phyloP scores from a whole-genome alignment of 1,140 invertebrate species.

The Caligus rogercresseyi region DNA sequence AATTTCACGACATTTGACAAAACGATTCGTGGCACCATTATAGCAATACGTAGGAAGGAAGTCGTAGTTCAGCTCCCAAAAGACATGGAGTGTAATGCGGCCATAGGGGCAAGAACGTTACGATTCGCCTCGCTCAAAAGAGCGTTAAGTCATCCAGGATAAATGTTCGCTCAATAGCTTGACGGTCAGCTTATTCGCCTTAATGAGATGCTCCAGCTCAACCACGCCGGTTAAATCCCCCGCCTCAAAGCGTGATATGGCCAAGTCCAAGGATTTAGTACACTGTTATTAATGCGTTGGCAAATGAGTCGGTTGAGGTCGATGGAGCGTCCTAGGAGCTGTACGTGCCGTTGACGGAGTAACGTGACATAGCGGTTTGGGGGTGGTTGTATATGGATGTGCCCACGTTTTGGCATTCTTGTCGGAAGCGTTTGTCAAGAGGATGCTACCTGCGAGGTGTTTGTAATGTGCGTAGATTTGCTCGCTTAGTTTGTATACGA shows the following conservation, averaged over 20 bases:
- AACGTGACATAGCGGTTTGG: slow-evolving; percentile 88
- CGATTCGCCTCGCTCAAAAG: slow-evolving; percentile 95
- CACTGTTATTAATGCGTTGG: slow-evolving; percentile 84
- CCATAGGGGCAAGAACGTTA: slow-evolving; percentile 94
- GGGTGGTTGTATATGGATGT: slow-evolving; percentile 55
- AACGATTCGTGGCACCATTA: slow-evolving; percentile 76
- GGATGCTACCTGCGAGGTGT: slow-evolving; percentile 83
- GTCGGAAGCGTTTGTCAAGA: slow-evolving; percentile 85
- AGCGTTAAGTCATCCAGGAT: slow-evolving; percentile 82
- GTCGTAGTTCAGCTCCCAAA: slow-evolving; percentile 96
- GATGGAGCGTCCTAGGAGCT: slow-evolving; percentile 84
- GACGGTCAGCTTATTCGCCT: slow-evolving; percentile 83
- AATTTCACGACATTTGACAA: slow-evolving; percentile 34
- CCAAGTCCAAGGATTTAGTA: slow-evolving; percentile 84
- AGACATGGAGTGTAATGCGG: slow-evolving; percentile 85
- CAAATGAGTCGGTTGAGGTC: slow-evolving; percentile 91
- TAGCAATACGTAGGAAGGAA: slow-evolving; percentile 97
- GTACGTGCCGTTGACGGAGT: slow-evolving; percentile 86
- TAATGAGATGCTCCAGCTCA: slow-evolving; percentile 77
- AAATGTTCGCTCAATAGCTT: slow-evolving; percentile 79
- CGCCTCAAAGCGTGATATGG: slow-evolving; percentile 87
- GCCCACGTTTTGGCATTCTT: slow-evolving; percentile 72
- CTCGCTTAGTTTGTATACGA: slow-evolving; percentile 95
- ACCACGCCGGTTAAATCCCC: slow-evolving; percentile 93
- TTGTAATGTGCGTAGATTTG: slow-evolving; percentile 98